A percentile compares a stretch with the other conserved stretches of the same genome.
Evolutionary conservation across 2,113 vertebrate genomes (phyloP).

Genomic region (Phylloscopus trochilus): DNA sequence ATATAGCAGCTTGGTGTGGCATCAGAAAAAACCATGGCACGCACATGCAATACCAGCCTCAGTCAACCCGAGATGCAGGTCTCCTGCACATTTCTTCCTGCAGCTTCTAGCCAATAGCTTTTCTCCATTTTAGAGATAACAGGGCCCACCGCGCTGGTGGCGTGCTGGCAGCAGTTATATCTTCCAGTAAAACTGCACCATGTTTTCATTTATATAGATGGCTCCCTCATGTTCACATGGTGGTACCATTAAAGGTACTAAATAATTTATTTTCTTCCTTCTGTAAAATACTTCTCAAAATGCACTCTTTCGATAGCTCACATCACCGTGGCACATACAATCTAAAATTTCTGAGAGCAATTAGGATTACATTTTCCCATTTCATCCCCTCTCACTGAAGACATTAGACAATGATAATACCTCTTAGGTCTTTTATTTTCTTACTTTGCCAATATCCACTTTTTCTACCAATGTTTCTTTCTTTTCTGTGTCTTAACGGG

Average conservation of each 20-base stretch:
- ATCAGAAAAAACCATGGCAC: neutral
- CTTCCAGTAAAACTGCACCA: neutral
- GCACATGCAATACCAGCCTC: neutral
- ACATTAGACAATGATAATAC: neutral
- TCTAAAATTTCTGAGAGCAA: slow-evolving; percentile 14
- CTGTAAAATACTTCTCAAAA: slow-evolving; percentile 4
- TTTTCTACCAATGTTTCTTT: neutral
- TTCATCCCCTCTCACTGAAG: neutral
- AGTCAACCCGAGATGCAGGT: neutral
- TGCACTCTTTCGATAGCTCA: neutral
- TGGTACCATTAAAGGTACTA: neutral
- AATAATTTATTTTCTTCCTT: slow-evolving; percentile 8
- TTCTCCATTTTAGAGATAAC: neutral
- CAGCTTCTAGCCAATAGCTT: neutral
- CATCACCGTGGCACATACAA: neutral
- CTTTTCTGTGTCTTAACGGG: neutral
- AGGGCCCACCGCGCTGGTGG: accelerated
- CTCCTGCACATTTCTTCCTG: neutral
- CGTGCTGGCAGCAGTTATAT: neutral
- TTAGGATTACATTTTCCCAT: neutral
- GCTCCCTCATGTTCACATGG: neutral
- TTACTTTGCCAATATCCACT: neutral
- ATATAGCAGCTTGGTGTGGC: neutral
- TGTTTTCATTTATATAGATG: neutral
- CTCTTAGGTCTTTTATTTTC: neutral